Conservation (phyloP, 2,888 invertebrate genomes). For the Lymantria monacha region DNA sequence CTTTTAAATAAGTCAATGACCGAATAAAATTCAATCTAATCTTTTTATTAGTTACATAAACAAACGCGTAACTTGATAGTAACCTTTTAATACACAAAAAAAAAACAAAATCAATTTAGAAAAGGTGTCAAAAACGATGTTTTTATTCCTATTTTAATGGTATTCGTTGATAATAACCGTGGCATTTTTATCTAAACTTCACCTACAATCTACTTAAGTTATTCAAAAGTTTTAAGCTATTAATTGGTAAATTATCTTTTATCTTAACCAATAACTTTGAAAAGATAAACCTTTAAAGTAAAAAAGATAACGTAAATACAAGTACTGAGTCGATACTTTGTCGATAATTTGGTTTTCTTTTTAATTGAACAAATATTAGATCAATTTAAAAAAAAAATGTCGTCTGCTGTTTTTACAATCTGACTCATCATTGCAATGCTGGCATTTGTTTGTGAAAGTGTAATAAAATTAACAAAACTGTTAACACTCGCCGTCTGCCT, state of each 20-base stretch:
- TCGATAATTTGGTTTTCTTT: neutral
- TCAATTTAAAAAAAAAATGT: conserved; percentile 3
- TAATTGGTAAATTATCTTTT: conserved; percentile 3
- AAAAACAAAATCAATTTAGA: conserved; percentile 12
- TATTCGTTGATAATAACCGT: conserved; percentile 6
- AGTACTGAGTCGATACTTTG: neutral
- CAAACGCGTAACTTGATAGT: conserved; percentile 22
- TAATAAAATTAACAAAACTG: conserved; percentile 19
- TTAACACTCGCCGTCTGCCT: conserved; percentile 5
- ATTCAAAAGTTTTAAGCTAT: conserved; percentile 2
- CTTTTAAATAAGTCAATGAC: neutral
- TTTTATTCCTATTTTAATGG: conserved; percentile 8
- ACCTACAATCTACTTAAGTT: conserved; percentile 6
- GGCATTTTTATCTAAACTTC: conserved; percentile 5
- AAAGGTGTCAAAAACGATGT: conserved; percentile 20
- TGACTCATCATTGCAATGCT: conserved; percentile 3
- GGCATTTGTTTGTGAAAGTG: conserved; percentile 23
- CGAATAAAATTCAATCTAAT: conserved; percentile 7
- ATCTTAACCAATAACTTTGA: neutral
- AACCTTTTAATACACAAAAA: conserved; percentile 12
- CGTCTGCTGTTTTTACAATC: conserved; percentile 10
- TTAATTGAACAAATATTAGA: conserved; percentile 1
- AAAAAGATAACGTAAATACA: neutral
- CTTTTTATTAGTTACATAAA: conserved; percentile 13
- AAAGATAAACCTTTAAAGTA: neutral